Percentiles rank a stretch among this genome's conserved stretches.
Evolutionary conservation across 2,888 invertebrate species (phyloP).

Genomic region (Trissonchulus latispiculum): DNA sequence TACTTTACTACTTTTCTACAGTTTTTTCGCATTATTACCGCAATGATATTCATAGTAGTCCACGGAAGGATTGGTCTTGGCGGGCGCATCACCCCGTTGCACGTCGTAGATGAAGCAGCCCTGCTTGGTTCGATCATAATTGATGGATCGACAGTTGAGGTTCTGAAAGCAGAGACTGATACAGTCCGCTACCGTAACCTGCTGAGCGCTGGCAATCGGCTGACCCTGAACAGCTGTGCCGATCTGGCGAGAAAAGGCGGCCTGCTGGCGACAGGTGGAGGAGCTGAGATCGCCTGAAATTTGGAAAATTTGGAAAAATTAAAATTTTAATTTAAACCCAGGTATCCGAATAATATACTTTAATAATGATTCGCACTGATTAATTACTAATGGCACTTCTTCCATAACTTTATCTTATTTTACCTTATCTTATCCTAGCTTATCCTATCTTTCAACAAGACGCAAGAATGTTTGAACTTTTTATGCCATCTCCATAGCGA

Average conservation of each 20-base stretch:
- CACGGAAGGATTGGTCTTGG: constrained; percentile 39
- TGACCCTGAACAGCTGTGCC: constrained; percentile 40
- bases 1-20: no score
- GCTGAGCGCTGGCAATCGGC: constrained; percentile 42
- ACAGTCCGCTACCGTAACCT: constrained; percentile 42
- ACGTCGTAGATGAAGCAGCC: constrained; percentile 42
- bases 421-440: no score
- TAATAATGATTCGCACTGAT: no score
- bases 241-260: constrained; percentile 42
- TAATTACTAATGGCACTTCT: no score
- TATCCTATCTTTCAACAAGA: no score
- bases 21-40: no score
- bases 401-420: no score
- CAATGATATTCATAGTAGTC: constrained; percentile 45
- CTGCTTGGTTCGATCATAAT: constrained; percentile 41
- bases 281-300: constrained; percentile 41
- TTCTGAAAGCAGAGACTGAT: constrained; percentile 44
- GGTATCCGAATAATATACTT: no score
- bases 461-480: no score
- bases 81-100: constrained; percentile 36
- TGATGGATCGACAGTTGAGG: constrained; percentile 43
- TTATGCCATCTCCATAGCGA: no score
- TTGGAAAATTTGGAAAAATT: background rate
- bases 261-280: constrained; percentile 43
- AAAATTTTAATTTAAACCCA: no score